phyloP scores from a whole-genome alignment of 2,113 vertebrate species.

The Malaclemys terrapin region DNA sequence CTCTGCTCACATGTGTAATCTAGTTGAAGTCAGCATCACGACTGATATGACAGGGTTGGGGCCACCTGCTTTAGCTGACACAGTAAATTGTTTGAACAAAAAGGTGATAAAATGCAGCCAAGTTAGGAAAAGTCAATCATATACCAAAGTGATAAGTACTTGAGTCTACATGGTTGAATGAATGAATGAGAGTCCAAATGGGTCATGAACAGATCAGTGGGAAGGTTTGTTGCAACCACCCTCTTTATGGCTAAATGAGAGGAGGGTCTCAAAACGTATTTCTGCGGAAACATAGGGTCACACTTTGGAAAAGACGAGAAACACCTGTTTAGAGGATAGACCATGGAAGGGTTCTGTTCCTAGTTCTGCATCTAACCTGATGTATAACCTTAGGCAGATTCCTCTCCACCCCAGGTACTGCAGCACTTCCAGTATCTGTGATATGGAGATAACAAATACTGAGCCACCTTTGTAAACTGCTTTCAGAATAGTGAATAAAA shows the following conservation, averaged over 20 bases:
- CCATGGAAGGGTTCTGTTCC: background rate
- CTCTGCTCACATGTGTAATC: constrained; percentile 40
- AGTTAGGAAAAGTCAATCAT: background rate
- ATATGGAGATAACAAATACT: background rate
- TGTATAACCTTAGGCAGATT: background rate
- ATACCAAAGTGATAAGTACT: background rate
- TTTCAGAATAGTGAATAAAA: background rate
- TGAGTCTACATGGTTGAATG: background rate
- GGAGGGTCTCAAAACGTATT: background rate
- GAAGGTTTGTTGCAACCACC: background rate
- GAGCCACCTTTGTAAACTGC: background rate
- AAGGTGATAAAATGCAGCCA: constrained; percentile 20
- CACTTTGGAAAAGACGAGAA: background rate
- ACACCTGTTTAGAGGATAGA: background rate
- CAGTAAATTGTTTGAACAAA: constrained; percentile 17
- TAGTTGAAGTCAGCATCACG: constrained; percentile 46
- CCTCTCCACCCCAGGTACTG: background rate
- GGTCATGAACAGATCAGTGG: background rate
- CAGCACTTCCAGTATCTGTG: background rate
- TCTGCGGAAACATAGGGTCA: background rate
- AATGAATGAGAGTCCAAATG: background rate
- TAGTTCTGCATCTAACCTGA: background rate
- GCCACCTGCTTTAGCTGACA: constrained; percentile 21
- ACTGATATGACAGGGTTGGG: constrained; percentile 2
- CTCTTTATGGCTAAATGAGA: background rate